Conservation (phyloP, 2,888 invertebrate genomes). For the Dusona sp. region DNA sequence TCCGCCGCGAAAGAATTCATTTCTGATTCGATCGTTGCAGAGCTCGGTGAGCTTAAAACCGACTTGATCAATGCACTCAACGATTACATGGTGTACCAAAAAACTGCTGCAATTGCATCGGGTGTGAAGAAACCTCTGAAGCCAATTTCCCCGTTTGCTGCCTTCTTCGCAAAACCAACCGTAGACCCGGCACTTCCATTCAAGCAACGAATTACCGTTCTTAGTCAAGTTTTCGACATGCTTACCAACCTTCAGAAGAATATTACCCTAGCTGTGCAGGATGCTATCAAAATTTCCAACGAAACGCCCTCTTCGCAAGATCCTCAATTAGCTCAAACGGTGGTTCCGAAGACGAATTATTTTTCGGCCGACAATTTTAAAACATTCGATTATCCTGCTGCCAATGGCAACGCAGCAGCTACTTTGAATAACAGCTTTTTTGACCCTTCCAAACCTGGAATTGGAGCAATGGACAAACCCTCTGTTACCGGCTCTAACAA, state of each 20-base stretch:
- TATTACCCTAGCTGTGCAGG: conserved; percentile 75
- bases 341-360: neutral
- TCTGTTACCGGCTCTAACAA: conserved; percentile 1
- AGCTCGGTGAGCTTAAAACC: conserved; percentile 77
- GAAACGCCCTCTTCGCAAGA: conserved; percentile 18
- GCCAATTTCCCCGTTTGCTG: conserved; percentile 72
- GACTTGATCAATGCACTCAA: conserved; percentile 79
- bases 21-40: conserved; percentile 78
- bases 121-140: conserved; percentile 70
- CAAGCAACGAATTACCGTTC: conserved; percentile 78
- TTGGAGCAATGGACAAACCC: conserved; percentile 70
- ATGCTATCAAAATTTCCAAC: conserved; percentile 66
- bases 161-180: conserved; percentile 74
- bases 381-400: neutral
- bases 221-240: conserved; percentile 82
- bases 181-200: conserved; percentile 78
- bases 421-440: conserved; percentile 75
- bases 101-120: conserved; percentile 68
- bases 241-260: conserved; percentile 80
- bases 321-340: conserved; percentile 3
- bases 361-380: conserved; percentile 3
- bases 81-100: conserved; percentile 78
- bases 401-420: neutral
- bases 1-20: conserved; percentile 79
- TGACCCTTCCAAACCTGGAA: conserved; percentile 78